Evolutionary conservation across 2,797 vertebrate genomes (phyloP), one percentile per base, ranked within the genome.

Genomic region (Sciurus carolinensis): DNA sequence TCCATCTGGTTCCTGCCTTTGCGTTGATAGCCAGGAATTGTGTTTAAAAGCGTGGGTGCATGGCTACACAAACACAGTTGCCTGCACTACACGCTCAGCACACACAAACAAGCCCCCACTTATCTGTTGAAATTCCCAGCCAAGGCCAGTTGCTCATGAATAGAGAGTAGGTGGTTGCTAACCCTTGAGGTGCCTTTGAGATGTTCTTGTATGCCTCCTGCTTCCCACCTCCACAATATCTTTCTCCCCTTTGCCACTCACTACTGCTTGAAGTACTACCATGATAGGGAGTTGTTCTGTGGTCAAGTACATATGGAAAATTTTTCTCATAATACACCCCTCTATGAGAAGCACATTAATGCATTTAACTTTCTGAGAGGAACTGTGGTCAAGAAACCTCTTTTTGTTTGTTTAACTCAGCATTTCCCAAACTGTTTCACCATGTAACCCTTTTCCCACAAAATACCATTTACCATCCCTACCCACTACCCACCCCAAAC

Each of bases 331-430:
- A 30, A 87, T 28, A 14, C 22, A 44, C 30, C 30, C 81, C 54
- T 76, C 44, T 20, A 82, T n/a, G 64, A 95, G 88, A 89, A 26
- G 26, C 42, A 5, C 17, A 12, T 76, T 20, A 91, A 88, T 59
- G 80, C 69, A 62, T 52, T 79, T 71, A 76, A 88, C 2, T 17
- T 24, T 59, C 89, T 85, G 73, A 90, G 87, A 85, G 89, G 33
- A 83, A 83, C 36, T 20, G 26, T 20, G 28, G 54, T 26, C 10
- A 59, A 76, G 69, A 85, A 42, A 24, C 42, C n/a, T 64, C 26
- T 73, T 42, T 33, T 73, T 83, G 66, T 95, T 69, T 50, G 39
- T 95, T 92, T 89, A 95, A 95, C 42, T 91, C 42, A 26, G 69
- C 52, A 33, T 39, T 82, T 96, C 76, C 66, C 91, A 81, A 75